Percentiles rank a stretch among this genome's conserved stretches.
Evolutionary conservation across 1,140 invertebrate genomes (phyloP).

Genomic region (Bombus breviceps): DNA sequence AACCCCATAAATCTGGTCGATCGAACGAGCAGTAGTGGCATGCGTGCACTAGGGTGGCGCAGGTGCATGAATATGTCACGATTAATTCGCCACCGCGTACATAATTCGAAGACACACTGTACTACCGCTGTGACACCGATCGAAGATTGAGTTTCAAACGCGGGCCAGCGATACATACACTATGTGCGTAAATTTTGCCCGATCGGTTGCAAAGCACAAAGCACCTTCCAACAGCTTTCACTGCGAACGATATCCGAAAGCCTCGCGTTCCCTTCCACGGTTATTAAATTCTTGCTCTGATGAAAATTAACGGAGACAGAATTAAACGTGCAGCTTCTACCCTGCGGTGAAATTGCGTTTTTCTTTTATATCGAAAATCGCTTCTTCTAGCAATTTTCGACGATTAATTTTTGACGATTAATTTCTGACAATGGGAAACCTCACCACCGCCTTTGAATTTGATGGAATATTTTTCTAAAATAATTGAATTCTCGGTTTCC

Average conservation of each 20-base stretch:
- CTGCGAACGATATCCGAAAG: neutral
- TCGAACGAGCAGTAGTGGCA: neutral
- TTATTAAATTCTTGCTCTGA: conserved; percentile 6
- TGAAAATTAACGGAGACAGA: neutral
- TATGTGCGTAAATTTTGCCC: conserved; percentile 1
- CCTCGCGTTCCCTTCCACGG: conserved; percentile 1
- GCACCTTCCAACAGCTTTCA: neutral
- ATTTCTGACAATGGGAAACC: no score
- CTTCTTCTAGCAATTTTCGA: neutral
- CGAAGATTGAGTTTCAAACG: conserved; percentile 25
- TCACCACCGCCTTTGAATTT: no score
- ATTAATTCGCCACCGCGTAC: conserved; percentile 33
- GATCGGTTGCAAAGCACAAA: conserved; percentile 8
- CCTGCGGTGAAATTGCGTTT: neutral
- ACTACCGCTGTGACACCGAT: neutral
- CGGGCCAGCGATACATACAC: neutral
- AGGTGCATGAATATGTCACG: conserved; percentile 34
- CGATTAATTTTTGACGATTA: no score
- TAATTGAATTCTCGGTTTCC: neutral
- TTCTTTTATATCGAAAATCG: neutral
- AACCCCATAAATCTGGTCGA: conserved; percentile 16
- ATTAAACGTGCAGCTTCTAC: neutral
- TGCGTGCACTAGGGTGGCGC: neutral
- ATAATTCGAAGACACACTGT: conserved; percentile 27
- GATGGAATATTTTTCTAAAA: neutral